These are phyloP conservation scores for Ophion costatus DNA, from an alignment of 2,888 invertebrate species.

Conservation along the genomic window DNA sequence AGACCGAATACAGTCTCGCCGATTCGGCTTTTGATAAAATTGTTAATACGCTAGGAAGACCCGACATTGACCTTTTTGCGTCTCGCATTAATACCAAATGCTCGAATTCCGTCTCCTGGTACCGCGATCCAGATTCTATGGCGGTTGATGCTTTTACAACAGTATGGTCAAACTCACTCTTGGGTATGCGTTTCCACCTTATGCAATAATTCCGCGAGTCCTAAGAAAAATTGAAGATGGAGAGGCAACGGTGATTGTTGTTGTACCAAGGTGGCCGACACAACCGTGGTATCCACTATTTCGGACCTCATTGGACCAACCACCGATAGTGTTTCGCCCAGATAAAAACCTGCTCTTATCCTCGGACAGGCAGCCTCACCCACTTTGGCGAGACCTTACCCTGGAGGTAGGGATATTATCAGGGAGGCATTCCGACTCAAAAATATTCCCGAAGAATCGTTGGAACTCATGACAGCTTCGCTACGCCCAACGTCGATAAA, in stretches of 20 bases:
- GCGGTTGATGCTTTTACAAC: conserved; percentile 68
- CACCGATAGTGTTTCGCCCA: conserved; percentile 10
- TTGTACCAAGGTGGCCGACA: conserved; percentile 70
- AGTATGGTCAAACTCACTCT: conserved; percentile 57
- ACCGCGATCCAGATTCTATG: conserved; percentile 43
- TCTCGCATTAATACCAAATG: conserved; percentile 28
- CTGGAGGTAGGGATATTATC: conserved; percentile 14
- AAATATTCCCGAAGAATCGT: conserved; percentile 16
- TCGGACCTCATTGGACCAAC: not conserved
- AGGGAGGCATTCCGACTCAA: conserved; percentile 20
- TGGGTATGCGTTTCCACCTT: conserved; percentile 58
- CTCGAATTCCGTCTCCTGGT: conserved; percentile 37
- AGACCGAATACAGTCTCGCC: conserved; percentile 41
- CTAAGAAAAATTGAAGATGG: conserved; percentile 71
- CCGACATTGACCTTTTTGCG: conserved; percentile 49
- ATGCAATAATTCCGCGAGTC: conserved; percentile 66
- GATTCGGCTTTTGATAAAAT: conserved; percentile 30
- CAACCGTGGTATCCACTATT: conserved; percentile 62
- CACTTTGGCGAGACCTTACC: conserved; percentile 11
- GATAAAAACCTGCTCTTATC: conserved; percentile 30
- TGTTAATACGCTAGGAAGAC: not conserved
- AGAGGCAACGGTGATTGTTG: conserved; percentile 71
- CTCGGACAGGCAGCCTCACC: conserved; percentile 21
- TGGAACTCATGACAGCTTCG: conserved; percentile 36
- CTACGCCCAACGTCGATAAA: conserved; percentile 22